Evolutionary conservation across 2,797 vertebrate species (phyloP).

Genomic region (Amblyopsis hoosieri): DNA sequence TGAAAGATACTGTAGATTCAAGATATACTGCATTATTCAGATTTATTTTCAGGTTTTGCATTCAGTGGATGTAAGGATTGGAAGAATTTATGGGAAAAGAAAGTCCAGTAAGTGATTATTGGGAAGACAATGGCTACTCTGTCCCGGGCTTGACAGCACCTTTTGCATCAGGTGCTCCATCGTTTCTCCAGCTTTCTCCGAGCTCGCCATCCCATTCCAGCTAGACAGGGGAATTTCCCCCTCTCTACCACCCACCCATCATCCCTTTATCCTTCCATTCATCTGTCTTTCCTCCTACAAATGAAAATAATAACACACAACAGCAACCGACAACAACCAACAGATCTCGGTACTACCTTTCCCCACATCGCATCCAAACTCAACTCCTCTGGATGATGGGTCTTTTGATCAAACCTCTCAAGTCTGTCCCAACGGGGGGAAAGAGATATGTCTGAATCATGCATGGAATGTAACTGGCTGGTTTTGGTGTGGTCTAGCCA

Average conservation of each 20-base stretch:
- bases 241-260: constrained; percentile 56
- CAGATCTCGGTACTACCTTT: constrained; percentile 35
- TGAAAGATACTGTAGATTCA: background rate
- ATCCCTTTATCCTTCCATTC: constrained; percentile 75
- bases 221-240: constrained; percentile 74
- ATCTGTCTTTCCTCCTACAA: constrained; percentile 67
- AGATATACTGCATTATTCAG: background rate
- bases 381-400: constrained; percentile 47
- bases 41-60: background rate
- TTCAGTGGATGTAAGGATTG: background rate
- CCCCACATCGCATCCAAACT: constrained; percentile 56
- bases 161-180: constrained; percentile 69
- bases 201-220: constrained; percentile 74
- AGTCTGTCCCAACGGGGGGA: constrained; percentile 54
- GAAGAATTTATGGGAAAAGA: constrained; percentile 59
- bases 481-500: constrained; percentile 72
- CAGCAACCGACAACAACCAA: constrained; percentile 70
- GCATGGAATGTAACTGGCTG: constrained; percentile 71
- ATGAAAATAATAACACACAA: constrained; percentile 78
- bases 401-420: constrained; percentile 68
- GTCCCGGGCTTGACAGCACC: constrained; percentile 72
- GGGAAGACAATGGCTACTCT: constrained; percentile 77
- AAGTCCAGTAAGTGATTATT: constrained; percentile 74
- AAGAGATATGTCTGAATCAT: constrained; percentile 71
- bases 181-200: constrained; percentile 55